These are phyloP conservation scores for Halcyon leucocephala DNA, from an alignment of 2,797 vertebrate species.

Conservation along the genomic window DNA sequence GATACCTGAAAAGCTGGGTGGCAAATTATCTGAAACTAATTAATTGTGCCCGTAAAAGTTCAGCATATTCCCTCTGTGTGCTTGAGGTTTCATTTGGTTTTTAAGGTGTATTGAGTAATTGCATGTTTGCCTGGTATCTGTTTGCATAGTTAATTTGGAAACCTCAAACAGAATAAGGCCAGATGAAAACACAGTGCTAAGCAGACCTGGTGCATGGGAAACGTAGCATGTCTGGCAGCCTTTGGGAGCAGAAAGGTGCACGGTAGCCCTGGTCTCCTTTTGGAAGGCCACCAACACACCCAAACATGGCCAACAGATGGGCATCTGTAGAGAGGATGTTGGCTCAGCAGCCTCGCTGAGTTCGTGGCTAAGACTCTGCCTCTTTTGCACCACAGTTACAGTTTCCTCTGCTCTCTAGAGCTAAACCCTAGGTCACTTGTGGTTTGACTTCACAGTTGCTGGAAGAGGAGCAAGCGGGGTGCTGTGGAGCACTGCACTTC, in stretches of 20 bases:
- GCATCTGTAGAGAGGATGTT: not conserved
- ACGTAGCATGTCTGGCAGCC: not conserved
- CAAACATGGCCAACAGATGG: not conserved
- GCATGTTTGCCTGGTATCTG: not conserved
- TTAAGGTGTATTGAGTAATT: slow-evolving; percentile 7
- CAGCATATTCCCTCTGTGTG: not conserved
- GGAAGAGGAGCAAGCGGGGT: not conserved
- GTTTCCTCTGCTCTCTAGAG: not conserved
- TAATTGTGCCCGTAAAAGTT: slow-evolving; percentile 14
- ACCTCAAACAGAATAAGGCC: not conserved
- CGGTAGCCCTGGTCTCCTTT: not conserved
- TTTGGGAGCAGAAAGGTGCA: not conserved
- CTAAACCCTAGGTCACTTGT: not conserved
- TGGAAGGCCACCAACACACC: not conserved
- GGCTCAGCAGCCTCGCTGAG: not conserved
- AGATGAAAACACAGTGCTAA: not conserved
- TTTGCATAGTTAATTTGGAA: not conserved
- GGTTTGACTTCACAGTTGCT: not conserved
- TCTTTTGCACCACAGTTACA: not conserved
- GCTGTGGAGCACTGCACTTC: fast-evolving
- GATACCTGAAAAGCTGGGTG: not conserved
- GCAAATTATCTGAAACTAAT: slow-evolving; percentile 46
- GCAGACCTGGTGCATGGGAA: not conserved
- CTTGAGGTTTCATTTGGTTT: slow-evolving; percentile 14
- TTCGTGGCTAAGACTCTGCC: not conserved